Evolutionary conservation across 2,888 invertebrate genomes (phyloP).

Genomic region (Charanyca ferruginea): DNA sequence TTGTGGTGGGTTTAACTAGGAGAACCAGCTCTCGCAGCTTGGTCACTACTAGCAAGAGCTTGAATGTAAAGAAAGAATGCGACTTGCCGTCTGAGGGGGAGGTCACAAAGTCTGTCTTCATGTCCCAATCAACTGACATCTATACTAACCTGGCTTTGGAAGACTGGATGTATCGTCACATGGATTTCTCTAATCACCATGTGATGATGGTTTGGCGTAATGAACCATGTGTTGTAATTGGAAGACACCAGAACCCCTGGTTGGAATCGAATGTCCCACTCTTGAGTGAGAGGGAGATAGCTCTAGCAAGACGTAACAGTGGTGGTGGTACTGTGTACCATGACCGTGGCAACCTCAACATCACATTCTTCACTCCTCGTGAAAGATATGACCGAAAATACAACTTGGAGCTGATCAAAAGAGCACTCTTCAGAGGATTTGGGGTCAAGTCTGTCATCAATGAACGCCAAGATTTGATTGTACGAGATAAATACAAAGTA

Average conservation of each 20-base stretch:
- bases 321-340: slow-evolving; percentile 99
- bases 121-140: slow-evolving; percentile 97
- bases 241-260: slow-evolving; percentile 99
- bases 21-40: slow-evolving; percentile 81
- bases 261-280: slow-evolving; percentile 95
- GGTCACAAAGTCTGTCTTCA: slow-evolving; percentile 96
- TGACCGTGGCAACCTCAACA: slow-evolving; percentile 97
- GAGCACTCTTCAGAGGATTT: slow-evolving; percentile 96
- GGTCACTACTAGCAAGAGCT: slow-evolving; percentile 73
- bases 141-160: slow-evolving; percentile 98
- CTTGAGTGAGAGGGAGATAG: slow-evolving; percentile 92
- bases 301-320: slow-evolving; percentile 97
- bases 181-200: slow-evolving; percentile 95
- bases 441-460: slow-evolving; percentile 94
- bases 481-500: slow-evolving; percentile 95
- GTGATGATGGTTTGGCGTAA: slow-evolving; percentile 98
- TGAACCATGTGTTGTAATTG: slow-evolving; percentile 98
- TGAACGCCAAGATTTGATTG: slow-evolving; percentile 96
- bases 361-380: slow-evolving; percentile 97
- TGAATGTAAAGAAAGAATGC: slow-evolving; percentile 75
- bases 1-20: slow-evolving; percentile 82
- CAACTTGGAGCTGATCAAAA: slow-evolving; percentile 96
- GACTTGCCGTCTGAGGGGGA: slow-evolving; percentile 84
- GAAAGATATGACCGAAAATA: slow-evolving; percentile 96
- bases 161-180: slow-evolving; percentile 98